Conservation (phyloP, 2,113 vertebrate genomes). For the Chlorocebus sabaeus region DNA sequence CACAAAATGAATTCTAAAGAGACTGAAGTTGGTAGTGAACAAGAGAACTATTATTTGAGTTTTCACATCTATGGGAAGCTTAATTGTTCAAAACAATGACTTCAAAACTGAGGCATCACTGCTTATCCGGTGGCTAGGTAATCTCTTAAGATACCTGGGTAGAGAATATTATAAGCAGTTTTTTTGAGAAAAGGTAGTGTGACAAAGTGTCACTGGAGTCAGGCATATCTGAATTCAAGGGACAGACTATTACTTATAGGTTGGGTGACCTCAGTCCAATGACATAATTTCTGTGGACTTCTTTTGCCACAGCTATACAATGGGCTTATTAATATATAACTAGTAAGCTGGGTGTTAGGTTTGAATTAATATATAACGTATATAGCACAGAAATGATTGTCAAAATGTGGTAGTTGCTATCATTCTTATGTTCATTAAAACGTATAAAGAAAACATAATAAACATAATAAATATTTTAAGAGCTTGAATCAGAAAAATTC, state of each 20-base stretch:
- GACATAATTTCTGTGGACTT: neutral
- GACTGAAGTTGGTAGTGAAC: neutral
- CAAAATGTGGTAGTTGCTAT: neutral
- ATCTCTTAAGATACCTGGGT: neutral
- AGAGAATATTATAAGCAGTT: neutral
- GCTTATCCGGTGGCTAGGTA: neutral
- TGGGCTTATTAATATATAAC: neutral
- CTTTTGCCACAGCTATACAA: neutral
- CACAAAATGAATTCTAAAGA: neutral
- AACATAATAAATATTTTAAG: neutral
- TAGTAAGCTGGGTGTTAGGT: neutral
- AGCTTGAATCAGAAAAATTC: neutral
- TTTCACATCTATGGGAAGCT: neutral
- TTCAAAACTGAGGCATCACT: neutral
- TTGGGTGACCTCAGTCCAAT: neutral
- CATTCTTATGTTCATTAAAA: conserved; percentile 4
- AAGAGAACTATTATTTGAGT: neutral
- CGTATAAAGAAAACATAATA: neutral
- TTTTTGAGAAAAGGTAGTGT: neutral
- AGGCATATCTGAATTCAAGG: neutral
- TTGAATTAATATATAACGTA: neutral
- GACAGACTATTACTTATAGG: neutral
- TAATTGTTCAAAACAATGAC: neutral
- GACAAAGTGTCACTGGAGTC: neutral
- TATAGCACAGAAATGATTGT: neutral